These are phyloP conservation scores for Sternarchorhynchus goeldii DNA, from an alignment of 2,797 vertebrate genomes.

Conservation along the genomic window DNA sequence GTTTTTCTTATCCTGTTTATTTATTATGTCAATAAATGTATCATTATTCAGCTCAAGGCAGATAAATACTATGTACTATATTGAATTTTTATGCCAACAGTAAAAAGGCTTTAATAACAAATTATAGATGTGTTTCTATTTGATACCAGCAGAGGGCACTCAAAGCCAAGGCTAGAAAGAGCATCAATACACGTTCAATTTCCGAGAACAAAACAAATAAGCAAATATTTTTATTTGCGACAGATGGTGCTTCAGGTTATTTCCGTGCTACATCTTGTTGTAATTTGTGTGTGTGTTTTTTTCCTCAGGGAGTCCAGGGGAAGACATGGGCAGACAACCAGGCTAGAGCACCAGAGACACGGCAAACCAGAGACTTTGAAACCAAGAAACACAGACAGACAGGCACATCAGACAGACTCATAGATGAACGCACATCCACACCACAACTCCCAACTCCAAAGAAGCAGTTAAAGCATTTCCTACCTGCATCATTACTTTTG, in stretches of 20 bases:
- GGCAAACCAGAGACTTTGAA: conserved; percentile 5
- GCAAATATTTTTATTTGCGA: neutral
- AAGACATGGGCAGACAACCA: conserved; percentile 39
- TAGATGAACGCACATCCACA: conserved; percentile 4
- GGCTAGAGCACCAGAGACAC: conserved; percentile 8
- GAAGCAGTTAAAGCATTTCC: conserved; percentile 1
- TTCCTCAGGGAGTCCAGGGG: conserved; percentile 36
- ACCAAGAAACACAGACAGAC: conserved; percentile 6
- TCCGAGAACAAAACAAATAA: neutral
- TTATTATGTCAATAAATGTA: neutral
- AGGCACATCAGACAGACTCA: conserved; percentile 8
- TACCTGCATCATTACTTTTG: neutral
- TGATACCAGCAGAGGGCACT: conserved; percentile 51
- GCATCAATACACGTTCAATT: neutral
- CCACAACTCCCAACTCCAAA: conserved; percentile 2
- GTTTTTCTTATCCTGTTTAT: neutral
- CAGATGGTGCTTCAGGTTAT: no score
- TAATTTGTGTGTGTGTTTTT: conserved; percentile 14
- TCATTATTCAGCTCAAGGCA: neutral
- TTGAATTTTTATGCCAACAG: conserved; percentile 3
- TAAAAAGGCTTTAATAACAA: neutral
- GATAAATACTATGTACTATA: neutral
- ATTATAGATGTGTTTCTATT: neutral
- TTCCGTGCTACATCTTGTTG: conserved; percentile 7
- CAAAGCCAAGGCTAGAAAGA: conserved; percentile 6